Percentiles rank a stretch among this genome's conserved stretches.
Evolutionary conservation across 2,113 vertebrate genomes (phyloP).

Genomic region (Brachyhypopomus occidentalis): DNA sequence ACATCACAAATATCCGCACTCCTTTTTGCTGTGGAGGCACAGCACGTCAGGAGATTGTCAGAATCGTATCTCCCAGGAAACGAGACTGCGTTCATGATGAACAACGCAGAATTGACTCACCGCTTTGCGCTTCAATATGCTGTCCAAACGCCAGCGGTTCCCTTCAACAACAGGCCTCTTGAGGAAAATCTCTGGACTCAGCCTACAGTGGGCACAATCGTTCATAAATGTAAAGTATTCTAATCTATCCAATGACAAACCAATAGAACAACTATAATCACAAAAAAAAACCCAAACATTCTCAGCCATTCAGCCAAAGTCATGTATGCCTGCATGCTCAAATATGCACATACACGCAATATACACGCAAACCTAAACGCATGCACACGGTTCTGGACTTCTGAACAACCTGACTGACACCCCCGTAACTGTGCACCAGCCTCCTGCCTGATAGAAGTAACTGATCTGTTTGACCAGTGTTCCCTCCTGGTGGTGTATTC

Average conservation of each 20-base stretch:
- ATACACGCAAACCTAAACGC: background rate
- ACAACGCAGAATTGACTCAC: slow-evolving; percentile 70
- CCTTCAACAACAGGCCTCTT: slow-evolving; percentile 91
- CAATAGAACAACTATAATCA: background rate
- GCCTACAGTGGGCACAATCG: slow-evolving; percentile 56
- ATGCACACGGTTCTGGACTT: background rate
- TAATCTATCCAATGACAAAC: background rate
- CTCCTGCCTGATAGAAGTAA: slow-evolving; percentile 55
- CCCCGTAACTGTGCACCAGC: slow-evolving; percentile 53
- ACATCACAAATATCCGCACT: slow-evolving; percentile 89
- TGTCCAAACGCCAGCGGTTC: slow-evolving; percentile 94
- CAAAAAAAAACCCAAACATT: too few relatives aligned
- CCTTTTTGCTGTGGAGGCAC: slow-evolving; percentile 85
- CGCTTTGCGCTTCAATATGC: slow-evolving; percentile 88
- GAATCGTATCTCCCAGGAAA: background rate
- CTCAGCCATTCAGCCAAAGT: background rate
- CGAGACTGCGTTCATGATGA: too few relatives aligned
- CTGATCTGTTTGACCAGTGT: slow-evolving; percentile 62
- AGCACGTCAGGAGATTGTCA: background rate
- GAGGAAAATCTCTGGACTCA: slow-evolving; percentile 82
- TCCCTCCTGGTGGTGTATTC: slow-evolving; percentile 57
- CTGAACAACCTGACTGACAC: slow-evolving; percentile 8
- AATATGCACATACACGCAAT: background rate
- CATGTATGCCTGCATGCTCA: background rate
- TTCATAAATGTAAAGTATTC: too few relatives aligned